These are phyloP conservation scores for Urocolius indicus DNA, from an alignment of 2,113 vertebrate species.

Conservation along the genomic window DNA sequence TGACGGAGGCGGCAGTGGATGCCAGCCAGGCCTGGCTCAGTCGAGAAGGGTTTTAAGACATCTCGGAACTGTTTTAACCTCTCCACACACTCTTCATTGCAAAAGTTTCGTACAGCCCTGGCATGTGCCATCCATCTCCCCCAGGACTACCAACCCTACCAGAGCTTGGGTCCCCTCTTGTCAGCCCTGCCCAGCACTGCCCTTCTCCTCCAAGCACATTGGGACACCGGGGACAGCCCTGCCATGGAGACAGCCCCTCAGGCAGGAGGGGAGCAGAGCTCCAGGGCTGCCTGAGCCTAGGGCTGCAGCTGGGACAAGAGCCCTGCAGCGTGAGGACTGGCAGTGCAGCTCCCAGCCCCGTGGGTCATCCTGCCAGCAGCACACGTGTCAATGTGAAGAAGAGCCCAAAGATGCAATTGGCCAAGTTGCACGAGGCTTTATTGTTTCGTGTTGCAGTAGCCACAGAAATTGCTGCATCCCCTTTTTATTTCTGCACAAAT, in stretches of 20 bases:
- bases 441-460: background rate
- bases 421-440: conserved; percentile 18
- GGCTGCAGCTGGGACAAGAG: background rate
- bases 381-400: background rate
- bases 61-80: conserved; percentile 81
- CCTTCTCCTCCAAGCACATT: background rate
- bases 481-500: background rate
- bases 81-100: conserved; percentile 68
- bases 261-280: background rate
- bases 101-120: conserved; percentile 60
- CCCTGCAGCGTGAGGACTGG: background rate
- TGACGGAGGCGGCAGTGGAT: background rate
- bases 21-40: conserved; percentile 54
- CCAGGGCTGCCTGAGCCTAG: background rate
- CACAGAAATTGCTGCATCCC: background rate
- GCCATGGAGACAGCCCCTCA: too few species aligned
- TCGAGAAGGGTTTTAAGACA: conserved; percentile 69
- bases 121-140: background rate
- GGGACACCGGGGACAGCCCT: background rate
- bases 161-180: background rate
- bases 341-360: accelerated
- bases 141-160: background rate
- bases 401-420: background rate
- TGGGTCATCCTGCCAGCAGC: background rate
- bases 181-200: background rate